A percentile compares a stretch with the other conserved stretches of the same genome.
Evolutionary conservation across 2,113 vertebrate species (phyloP).

Genomic region (Macrotus californicus): DNA sequence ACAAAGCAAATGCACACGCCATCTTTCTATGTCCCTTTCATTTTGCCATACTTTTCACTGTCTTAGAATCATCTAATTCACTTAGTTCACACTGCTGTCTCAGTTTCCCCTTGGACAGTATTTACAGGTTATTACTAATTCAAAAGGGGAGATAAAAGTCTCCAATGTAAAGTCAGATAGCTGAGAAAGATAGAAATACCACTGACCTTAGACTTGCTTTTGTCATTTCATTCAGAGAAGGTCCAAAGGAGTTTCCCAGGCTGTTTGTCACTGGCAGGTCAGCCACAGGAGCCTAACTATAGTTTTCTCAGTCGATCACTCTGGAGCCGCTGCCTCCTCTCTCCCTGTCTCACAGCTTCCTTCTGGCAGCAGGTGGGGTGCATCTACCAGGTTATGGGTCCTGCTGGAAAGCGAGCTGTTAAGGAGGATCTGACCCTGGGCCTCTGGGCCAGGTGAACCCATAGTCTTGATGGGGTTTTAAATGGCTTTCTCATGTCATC

Average conservation of each 20-base stretch:
- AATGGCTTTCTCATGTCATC: background rate
- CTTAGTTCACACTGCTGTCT: background rate
- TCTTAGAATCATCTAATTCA: background rate
- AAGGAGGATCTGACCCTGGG: background rate
- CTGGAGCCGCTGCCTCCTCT: background rate
- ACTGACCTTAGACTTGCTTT: background rate
- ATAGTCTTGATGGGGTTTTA: background rate
- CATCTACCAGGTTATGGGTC: background rate
- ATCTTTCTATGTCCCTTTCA: background rate
- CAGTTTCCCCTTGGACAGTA: background rate
- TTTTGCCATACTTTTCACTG: background rate
- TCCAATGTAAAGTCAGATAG: background rate
- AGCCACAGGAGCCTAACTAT: background rate
- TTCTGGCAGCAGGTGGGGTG: background rate
- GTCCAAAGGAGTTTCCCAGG: background rate
- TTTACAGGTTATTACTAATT: slow-evolving; percentile 31
- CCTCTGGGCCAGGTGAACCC: background rate
- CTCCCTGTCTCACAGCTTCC: background rate
- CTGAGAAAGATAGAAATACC: slow-evolving; percentile 18
- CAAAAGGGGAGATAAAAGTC: background rate
- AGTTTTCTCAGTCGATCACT: background rate
- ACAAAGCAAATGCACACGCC: background rate
- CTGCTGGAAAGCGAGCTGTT: background rate
- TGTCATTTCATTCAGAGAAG: background rate
- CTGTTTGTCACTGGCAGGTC: background rate